Conservation (phyloP, 2,797 vertebrate species). For the Sebastes cheni region DNA sequence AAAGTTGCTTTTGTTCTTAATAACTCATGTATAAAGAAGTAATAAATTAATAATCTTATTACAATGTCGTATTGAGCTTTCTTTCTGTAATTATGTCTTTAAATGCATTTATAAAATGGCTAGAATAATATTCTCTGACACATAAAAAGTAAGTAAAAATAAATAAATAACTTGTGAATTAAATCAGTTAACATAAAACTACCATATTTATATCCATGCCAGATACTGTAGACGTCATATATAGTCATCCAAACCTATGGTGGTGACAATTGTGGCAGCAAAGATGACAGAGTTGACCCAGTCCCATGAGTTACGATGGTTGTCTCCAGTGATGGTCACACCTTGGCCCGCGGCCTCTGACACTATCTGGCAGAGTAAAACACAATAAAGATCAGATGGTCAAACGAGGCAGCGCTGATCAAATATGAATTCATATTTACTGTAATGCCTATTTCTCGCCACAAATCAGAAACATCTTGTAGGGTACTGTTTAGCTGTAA, state of each 20-base stretch:
- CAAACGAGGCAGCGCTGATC: no score
- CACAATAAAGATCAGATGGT: neutral
- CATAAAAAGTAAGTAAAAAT: neutral
- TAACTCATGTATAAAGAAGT: neutral
- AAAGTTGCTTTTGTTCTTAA: neutral
- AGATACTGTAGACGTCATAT: neutral
- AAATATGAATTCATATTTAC: no score
- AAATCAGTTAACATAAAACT: neutral
- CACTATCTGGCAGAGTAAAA: slow-evolving; percentile 78
- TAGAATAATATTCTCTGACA: neutral
- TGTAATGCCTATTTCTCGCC: no score
- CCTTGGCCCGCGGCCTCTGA: slow-evolving; percentile 91
- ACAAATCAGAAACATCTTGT: no score
- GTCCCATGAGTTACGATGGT: slow-evolving; percentile 90
- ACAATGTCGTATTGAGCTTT: neutral
- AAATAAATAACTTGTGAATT: neutral
- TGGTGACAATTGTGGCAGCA: slow-evolving; percentile 95
- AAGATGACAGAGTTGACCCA: slow-evolving; percentile 96
- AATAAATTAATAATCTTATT: neutral
- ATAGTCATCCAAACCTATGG: slow-evolving; percentile 82
- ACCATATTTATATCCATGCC: neutral
- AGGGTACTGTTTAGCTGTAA: no score
- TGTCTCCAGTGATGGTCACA: slow-evolving; percentile 89
- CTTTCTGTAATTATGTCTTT: neutral
- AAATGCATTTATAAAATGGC: neutral